Evolutionary conservation across 2,797 vertebrate genomes (phyloP).

Genomic region (Ctenopoma multispine): DNA sequence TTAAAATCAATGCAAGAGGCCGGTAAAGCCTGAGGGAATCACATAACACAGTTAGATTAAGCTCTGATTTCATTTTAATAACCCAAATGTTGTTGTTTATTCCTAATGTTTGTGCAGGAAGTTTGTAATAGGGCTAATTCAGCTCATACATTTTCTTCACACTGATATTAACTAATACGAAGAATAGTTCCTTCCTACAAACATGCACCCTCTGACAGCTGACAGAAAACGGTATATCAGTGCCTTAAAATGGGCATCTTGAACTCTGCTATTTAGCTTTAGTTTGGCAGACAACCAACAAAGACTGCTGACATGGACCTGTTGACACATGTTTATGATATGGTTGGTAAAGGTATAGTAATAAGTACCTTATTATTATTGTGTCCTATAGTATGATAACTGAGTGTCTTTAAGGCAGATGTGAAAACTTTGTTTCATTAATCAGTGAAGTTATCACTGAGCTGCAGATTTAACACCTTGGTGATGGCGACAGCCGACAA

Average conservation of each 20-base stretch:
- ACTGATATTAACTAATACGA: background rate
- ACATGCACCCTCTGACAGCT: background rate
- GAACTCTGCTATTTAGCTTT: conserved; percentile 24
- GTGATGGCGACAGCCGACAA: background rate
- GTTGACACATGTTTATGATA: too few relatives aligned
- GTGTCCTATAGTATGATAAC: background rate
- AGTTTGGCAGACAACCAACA: too few relatives aligned
- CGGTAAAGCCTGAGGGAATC: conserved; percentile 15
- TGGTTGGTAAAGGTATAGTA: too few relatives aligned
- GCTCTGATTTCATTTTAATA: background rate
- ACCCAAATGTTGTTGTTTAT: conserved; percentile 6
- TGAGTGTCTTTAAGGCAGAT: background rate
- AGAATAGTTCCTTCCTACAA: background rate
- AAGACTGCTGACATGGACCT: too few relatives aligned
- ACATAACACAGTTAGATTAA: conserved; percentile 1
- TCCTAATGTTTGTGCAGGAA: conserved; percentile 8
- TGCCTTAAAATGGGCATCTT: conserved; percentile 44
- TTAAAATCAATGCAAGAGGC: conserved; percentile 1
- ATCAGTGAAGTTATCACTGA: background rate
- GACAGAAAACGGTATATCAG: conserved; percentile 5
- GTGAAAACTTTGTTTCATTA: conserved; percentile 1
- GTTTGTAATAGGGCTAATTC: background rate
- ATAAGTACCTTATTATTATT: background rate
- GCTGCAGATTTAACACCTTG: background rate
- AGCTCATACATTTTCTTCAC: conserved; percentile 1